These are phyloP conservation scores for Halichoeres trimaculatus DNA, from an alignment of 2,113 vertebrate genomes.

Conservation along the genomic window DNA sequence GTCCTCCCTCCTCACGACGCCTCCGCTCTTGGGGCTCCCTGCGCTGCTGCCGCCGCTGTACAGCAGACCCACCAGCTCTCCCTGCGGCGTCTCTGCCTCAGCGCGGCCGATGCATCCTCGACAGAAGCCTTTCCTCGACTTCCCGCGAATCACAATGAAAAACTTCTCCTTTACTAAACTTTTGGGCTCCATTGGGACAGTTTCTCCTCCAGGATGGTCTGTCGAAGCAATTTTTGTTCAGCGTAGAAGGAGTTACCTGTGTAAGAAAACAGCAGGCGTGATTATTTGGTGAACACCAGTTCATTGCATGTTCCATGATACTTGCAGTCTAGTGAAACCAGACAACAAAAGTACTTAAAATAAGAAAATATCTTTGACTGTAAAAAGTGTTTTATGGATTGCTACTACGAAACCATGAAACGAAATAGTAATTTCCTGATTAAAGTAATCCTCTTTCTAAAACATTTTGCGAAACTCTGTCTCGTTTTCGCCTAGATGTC, in stretches of 20 bases:
- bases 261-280: not conserved
- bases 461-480: too few species aligned
- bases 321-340: not conserved
- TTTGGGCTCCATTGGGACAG: constrained; percentile 63
- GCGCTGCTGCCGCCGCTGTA: constrained; percentile 48
- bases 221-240: not conserved
- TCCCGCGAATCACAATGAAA: constrained; percentile 80
- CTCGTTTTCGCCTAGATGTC: too few species aligned
- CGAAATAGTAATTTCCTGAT: too few species aligned
- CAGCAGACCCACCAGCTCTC: constrained; percentile 71
- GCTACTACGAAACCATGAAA: too few species aligned
- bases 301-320: not conserved
- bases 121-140: constrained; percentile 74
- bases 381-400: too few species aligned
- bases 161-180: constrained; percentile 62
- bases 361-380: too few species aligned
- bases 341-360: too few species aligned
- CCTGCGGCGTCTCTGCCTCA: constrained; percentile 68
- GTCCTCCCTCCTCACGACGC: constrained; percentile 70
- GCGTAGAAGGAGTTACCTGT: not conserved
- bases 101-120: constrained; percentile 79
- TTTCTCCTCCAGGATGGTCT: not conserved
- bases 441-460: too few species aligned
- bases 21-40: constrained; percentile 61
- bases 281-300: not conserved